These are phyloP conservation scores for Eupeodes corollae DNA, from an alignment of 1,140 invertebrate genomes.

Conservation along the genomic window DNA sequence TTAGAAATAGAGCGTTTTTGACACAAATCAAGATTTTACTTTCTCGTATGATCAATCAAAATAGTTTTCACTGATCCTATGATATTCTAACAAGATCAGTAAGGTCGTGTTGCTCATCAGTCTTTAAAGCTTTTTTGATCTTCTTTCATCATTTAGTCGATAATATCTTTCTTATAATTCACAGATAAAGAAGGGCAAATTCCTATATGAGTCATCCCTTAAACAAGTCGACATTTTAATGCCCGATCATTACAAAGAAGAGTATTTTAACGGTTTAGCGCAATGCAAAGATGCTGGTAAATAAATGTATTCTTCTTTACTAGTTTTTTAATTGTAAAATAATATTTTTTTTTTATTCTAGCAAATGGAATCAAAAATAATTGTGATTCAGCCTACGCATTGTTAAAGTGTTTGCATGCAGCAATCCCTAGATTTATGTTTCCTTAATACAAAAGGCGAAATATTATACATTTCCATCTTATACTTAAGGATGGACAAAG, in stretches of 20 bases:
- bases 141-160: neutral
- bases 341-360: neutral
- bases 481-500: neutral
- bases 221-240: constrained; percentile 30
- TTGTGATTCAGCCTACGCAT: constrained; percentile 22
- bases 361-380: constrained; percentile 26
- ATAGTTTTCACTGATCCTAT: too few species aligned
- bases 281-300: constrained; percentile 21
- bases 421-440: constrained; percentile 27
- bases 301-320: neutral
- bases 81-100: too few species aligned
- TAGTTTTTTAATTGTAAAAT: neutral
- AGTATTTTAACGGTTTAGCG: constrained; percentile 17
- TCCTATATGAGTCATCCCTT: constrained; percentile 21
- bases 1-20: too few species aligned
- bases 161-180: neutral
- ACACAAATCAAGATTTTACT: too few species aligned
- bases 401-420: constrained; percentile 19
- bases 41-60: too few species aligned
- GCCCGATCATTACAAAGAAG: constrained; percentile 24
- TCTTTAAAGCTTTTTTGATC: neutral
- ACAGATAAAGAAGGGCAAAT: constrained; percentile 33
- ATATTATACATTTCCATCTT: constrained; percentile 1
- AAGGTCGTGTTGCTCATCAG: too few species aligned
- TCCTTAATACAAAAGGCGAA: constrained; percentile 15